Conservation (phyloP, 2,113 vertebrate genomes). For the Nerophis ophidion region DNA sequence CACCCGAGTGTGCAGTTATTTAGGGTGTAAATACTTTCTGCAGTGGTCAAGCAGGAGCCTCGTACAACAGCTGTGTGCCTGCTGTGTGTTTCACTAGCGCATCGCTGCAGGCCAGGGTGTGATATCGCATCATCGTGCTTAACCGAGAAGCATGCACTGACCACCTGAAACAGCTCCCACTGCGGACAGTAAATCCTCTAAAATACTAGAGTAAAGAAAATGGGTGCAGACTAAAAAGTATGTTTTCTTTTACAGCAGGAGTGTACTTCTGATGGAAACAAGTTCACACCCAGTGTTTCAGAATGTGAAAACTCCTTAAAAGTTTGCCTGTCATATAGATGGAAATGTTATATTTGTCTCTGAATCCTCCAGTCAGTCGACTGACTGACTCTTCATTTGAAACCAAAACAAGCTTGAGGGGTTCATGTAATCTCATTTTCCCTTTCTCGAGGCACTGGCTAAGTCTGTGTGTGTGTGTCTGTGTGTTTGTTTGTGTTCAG, state of each 20-base stretch:
- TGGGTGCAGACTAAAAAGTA: not conserved
- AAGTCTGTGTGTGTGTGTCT: not conserved
- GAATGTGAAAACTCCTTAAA: not conserved
- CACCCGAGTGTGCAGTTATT: conserved; percentile 1
- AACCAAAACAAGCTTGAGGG: conserved; percentile 30
- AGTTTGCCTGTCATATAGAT: not conserved
- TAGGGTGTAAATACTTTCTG: conserved; percentile 8
- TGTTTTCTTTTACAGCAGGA: conserved; percentile 23
- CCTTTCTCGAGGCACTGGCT: conserved; percentile 3
- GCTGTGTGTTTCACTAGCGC: conserved; percentile 21
- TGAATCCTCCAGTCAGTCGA: conserved; percentile 23
- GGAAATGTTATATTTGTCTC: conserved; percentile 12
- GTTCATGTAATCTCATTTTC: conserved; percentile 28
- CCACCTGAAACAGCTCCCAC: conserved; percentile 23
- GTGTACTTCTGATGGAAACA: not conserved
- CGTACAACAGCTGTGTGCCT: conserved; percentile 6
- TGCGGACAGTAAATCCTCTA: conserved; percentile 15
- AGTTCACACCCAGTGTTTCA: not conserved
- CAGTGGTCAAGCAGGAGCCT: conserved; percentile 9
- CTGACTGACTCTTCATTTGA: conserved; percentile 6
- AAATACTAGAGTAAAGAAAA: conserved; percentile 23
- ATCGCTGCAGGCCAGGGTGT: conserved; percentile 9
- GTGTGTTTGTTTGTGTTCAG: conserved; percentile 17
- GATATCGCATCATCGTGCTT: conserved; percentile 21
- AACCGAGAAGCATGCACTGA: conserved; percentile 26